Percentiles rank a stretch among this genome's conserved stretches.
phyloP scores from a whole-genome alignment of 2,113 vertebrate genomes.

The Vulpes lagopus region DNA sequence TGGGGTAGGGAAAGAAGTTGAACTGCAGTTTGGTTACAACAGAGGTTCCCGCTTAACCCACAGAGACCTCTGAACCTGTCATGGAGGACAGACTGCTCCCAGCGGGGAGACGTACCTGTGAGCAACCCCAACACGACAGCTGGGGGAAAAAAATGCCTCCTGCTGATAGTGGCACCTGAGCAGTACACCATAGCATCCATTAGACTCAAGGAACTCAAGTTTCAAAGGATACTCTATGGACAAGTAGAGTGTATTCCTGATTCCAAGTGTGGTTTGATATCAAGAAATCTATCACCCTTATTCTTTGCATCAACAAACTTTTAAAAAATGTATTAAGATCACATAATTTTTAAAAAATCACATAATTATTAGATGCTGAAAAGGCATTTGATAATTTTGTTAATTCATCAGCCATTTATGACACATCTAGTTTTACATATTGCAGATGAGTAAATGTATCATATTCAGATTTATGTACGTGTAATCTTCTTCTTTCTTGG shows the following conservation, averaged over 20 bases:
- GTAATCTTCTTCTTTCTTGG: not conserved
- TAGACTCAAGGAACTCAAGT: not conserved
- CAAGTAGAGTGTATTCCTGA: not conserved
- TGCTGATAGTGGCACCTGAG: too few relatives aligned
- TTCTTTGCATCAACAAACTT: slow-evolving; percentile 38
- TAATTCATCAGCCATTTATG: not conserved
- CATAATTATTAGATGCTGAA: slow-evolving; percentile 26
- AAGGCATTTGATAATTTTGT: not conserved
- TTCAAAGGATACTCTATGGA: not conserved
- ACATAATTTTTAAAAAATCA: slow-evolving; percentile 32
- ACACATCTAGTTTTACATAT: not conserved
- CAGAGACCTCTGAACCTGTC: not conserved
- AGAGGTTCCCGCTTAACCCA: not conserved
- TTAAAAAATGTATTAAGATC: slow-evolving; percentile 1
- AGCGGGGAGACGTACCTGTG: not conserved
- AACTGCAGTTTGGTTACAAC: not conserved
- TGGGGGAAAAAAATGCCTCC: not conserved
- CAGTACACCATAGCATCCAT: not conserved
- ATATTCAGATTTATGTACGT: not conserved
- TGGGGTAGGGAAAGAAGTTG: not conserved
- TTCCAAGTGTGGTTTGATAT: not conserved
- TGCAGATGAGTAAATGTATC: not conserved
- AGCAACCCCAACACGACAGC: not conserved
- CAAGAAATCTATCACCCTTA: not conserved
- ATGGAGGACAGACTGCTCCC: not conserved